Base-by-base conservation (phyloP, 2,113 vertebrate genomes). In the Bambusicola thoracicus region DNA sequence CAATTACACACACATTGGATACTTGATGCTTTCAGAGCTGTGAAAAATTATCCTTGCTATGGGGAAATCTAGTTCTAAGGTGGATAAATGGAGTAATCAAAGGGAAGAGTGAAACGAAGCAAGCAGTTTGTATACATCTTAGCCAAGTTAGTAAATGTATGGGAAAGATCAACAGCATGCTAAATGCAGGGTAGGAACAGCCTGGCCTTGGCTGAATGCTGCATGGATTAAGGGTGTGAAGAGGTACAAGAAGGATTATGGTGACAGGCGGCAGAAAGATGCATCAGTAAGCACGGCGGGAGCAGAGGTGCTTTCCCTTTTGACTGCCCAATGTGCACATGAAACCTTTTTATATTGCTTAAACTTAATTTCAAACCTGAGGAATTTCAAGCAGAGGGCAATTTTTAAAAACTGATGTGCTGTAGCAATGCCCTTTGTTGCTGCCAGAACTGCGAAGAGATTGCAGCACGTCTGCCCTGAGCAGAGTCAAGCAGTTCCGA, bases 1-100 rank as follows among this genome's bases (percentile, higher is more conserved):
- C 93, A 92, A 38, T 94, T 94, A 93, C 75, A 80, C 2, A 0
- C 85, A n/a, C 5, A 13, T 51, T 68, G 56, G 87, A 40, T 30
- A 62, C 79, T 61, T 41, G 65, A 59, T 68, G 76, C 85, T 89
- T 92, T 68, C 79, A 63, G 61, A 90, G 73, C 4, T 7, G 68
- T 75, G 76, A 92, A 90, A 92, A 91, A 91, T 85, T 30, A 82
- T 63, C 85, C 80, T 53, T 66, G 80, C 77, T 90, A 56, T 53
- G 65, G 63, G 61, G 63, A 94, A 56, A 63, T 43, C 55, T 9
- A 34, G 40, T 27, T 74, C 38, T 13, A 62, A 73, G 29, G 9
- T 34, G 73, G 75, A 55, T 17, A 70, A 93, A 74, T 51, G 59
- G 76, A 77, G 49, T 4, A 87, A 81, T 74, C 65, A 8, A 25